These are phyloP conservation scores for Blastobasis lacticolella DNA, from an alignment of 2,888 invertebrate genomes.

Conservation along the genomic window DNA sequence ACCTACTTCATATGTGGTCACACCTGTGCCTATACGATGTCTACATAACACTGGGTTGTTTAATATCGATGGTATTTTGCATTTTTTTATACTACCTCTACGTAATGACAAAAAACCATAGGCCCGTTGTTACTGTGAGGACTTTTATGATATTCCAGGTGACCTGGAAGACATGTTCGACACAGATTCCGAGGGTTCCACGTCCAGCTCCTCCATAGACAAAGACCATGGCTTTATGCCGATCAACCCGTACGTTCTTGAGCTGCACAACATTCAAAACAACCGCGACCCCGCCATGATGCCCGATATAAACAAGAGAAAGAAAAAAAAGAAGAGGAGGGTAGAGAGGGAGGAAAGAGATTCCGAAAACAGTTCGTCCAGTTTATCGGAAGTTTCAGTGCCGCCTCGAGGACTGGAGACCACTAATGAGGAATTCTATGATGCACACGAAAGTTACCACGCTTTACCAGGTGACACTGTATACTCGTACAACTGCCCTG, in stretches of 20 bases:
- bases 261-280: conserved; percentile 38
- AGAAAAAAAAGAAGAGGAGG: conserved; percentile 35
- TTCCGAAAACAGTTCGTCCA: conserved; percentile 16
- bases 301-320: conserved; percentile 17
- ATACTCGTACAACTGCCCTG: too few species aligned
- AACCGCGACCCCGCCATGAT: conserved; percentile 16
- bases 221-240: background rate
- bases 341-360: conserved; percentile 2
- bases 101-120: too few species aligned
- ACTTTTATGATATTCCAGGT: background rate
- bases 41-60: too few species aligned
- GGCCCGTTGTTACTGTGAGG: too few species aligned
- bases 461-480: conserved; percentile 29
- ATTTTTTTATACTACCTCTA: background rate
- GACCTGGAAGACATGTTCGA: background rate
- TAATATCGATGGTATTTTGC: background rate
- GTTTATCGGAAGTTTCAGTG: conserved; percentile 25
- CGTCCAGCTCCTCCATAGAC: background rate
- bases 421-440: conserved; percentile 44
- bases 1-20: too few species aligned
- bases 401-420: conserved; percentile 18
- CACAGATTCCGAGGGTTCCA: background rate
- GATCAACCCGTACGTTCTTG: conserved; percentile 29
- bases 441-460: conserved; percentile 48
- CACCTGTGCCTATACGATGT: too few species aligned